phyloP scores from a whole-genome alignment of 2,888 invertebrate genomes.

The Reticulitermes lucifugus region DNA sequence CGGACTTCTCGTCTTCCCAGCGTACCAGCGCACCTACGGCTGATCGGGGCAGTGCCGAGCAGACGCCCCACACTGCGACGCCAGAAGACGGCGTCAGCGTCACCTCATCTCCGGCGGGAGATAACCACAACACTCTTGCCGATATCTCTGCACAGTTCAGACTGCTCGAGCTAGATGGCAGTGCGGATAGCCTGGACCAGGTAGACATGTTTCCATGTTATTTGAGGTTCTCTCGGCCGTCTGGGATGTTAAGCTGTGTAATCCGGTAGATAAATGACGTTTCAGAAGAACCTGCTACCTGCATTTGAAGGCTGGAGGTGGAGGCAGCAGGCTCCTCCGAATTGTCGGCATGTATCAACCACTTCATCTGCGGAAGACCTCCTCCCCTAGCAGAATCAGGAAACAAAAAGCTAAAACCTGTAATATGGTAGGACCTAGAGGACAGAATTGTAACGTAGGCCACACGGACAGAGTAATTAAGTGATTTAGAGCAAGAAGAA shows the following conservation, averaged over 20 bases:
- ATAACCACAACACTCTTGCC: slow-evolving; percentile 41
- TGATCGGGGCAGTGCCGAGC: slow-evolving; percentile 34
- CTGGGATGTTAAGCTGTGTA: too few relatives aligned
- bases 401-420: too few relatives aligned
- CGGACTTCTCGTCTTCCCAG: slow-evolving; percentile 59
- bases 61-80: slow-evolving; percentile 34
- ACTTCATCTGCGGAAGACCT: neutral
- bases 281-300: too few relatives aligned
- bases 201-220: slow-evolving; percentile 58
- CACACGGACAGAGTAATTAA: too few relatives aligned
- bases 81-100: slow-evolving; percentile 35
- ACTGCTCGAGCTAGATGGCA: slow-evolving; percentile 58
- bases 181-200: slow-evolving; percentile 68
- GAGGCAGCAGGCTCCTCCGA: too few relatives aligned
- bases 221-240: neutral
- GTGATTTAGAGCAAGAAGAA: too few relatives aligned
- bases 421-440: too few relatives aligned
- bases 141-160: slow-evolving; percentile 65
- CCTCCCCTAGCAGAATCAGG: too few relatives aligned
- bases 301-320: too few relatives aligned
- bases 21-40: slow-evolving; percentile 47
- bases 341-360: too few relatives aligned
- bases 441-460: too few relatives aligned
- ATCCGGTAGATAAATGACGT: too few relatives aligned
- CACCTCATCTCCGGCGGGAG: slow-evolving; percentile 31